These are phyloP conservation scores for Hucho hucho DNA, from an alignment of 2,113 vertebrate species.

Conservation along the genomic window DNA sequence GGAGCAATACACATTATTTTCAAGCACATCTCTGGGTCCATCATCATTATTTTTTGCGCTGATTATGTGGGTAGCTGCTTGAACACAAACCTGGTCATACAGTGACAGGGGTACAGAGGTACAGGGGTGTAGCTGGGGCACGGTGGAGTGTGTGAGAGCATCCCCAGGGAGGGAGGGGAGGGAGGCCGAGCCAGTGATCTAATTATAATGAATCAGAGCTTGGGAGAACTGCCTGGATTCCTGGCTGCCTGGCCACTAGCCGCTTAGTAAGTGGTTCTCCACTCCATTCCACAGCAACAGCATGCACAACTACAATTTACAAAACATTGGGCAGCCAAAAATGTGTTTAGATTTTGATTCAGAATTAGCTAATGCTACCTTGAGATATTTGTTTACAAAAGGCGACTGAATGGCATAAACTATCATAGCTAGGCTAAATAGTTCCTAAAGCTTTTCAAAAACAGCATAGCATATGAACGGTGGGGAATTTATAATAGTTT, in stretches of 20 bases:
- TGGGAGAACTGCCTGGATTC: constrained; percentile 20
- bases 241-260: constrained; percentile 51
- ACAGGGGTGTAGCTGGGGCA: background rate
- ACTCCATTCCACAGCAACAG: constrained; percentile 36
- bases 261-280: constrained; percentile 26
- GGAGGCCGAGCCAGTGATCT: constrained; percentile 54
- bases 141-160: constrained; percentile 19
- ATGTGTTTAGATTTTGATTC: too few species aligned
- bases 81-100: background rate
- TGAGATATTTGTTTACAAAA: too few species aligned
- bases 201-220: constrained; percentile 63
- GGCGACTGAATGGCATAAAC: background rate
- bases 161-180: constrained; percentile 39
- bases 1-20: background rate
- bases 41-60: constrained; percentile 13
- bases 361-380: too few species aligned
- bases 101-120: background rate
- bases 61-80: constrained; percentile 16
- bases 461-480: background rate
- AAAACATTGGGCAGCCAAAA: constrained; percentile 6
- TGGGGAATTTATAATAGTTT: background rate
- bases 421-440: background rate
- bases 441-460: background rate
- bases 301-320: constrained; percentile 20
- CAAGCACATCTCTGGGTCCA: background rate